A percentile compares a stretch with the other conserved stretches of the same genome.
Evolutionary conservation across 2,113 vertebrate genomes (phyloP).

Genomic region (Natator depressus): DNA sequence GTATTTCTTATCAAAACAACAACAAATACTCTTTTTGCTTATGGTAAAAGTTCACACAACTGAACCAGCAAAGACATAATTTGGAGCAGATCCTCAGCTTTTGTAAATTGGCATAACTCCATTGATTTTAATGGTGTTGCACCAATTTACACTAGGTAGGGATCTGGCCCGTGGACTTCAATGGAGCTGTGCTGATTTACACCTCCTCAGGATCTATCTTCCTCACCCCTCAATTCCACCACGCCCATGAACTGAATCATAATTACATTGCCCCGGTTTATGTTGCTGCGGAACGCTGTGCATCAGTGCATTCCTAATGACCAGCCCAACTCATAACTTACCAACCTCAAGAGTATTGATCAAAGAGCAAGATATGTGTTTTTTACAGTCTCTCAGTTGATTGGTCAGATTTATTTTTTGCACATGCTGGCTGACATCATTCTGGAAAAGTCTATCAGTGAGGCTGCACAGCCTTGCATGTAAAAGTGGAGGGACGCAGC

Average conservation of each 20-base stretch:
- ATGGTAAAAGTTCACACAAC: constrained; percentile 71
- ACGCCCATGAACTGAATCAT: background rate
- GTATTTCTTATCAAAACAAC: constrained; percentile 69
- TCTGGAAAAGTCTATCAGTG: background rate
- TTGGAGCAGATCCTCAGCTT: background rate
- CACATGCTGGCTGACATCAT: background rate
- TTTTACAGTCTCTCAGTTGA: background rate
- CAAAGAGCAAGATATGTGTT: background rate
- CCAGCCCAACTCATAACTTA: background rate
- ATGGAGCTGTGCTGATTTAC: background rate
- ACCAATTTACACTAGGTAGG: background rate
- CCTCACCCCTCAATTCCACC: background rate
- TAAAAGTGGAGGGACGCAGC: background rate
- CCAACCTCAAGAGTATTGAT: background rate
- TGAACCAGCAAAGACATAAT: background rate
- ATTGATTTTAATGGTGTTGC: background rate
- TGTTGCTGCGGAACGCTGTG: background rate
- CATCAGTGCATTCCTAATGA: fast-evolving
- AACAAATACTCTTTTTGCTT: constrained; percentile 54
- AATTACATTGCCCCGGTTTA: background rate
- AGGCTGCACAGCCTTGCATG: background rate
- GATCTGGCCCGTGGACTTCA: background rate
- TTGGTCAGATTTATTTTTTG: background rate
- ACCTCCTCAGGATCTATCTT: background rate
- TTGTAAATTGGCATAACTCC: background rate